Percentiles rank a stretch among this genome's conserved stretches.
phyloP scores from a whole-genome alignment of 2,797 vertebrate genomes.

The Protonibea diacanthus region DNA sequence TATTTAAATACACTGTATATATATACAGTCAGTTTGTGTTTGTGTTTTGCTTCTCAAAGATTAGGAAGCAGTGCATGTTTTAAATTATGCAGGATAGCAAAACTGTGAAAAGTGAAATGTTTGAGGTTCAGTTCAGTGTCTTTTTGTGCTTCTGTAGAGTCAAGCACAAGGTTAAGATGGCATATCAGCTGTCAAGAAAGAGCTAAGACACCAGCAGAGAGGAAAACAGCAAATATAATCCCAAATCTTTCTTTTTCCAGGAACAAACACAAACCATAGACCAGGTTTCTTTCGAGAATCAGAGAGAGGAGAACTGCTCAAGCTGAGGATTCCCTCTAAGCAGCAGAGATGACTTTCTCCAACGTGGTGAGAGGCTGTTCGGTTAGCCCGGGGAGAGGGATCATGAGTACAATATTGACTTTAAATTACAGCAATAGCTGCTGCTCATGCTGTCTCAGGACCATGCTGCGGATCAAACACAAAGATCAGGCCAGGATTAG shows the following conservation, averaged over 20 bases:
- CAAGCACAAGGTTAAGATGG: not conserved
- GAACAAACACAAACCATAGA: conserved; percentile 51
- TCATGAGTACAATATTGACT: conserved; percentile 87
- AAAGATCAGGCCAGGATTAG: conserved; percentile 89
- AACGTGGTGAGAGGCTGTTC: conserved; percentile 65
- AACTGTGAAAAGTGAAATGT: not conserved
- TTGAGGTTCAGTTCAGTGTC: not conserved
- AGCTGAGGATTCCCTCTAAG: conserved; percentile 79
- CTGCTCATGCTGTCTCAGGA: conserved; percentile 86
- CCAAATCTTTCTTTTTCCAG: conserved; percentile 37
- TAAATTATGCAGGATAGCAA: not conserved
- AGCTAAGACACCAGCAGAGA: conserved; percentile 28
- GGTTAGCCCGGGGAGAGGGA: conserved; percentile 81
- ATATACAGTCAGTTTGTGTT: conserved; percentile 27
- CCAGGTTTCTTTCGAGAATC: conserved; percentile 52
- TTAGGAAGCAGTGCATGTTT: not conserved
- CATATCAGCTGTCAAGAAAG: conserved; percentile 38
- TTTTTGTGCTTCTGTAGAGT: conserved; percentile 14
- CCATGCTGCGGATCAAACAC: conserved; percentile 87
- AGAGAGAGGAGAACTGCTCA: conserved; percentile 52
- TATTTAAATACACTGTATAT: conserved; percentile 4
- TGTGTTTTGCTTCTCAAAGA: conserved; percentile 26
- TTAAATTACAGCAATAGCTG: conserved; percentile 87
- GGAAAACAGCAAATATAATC: conserved; percentile 47
- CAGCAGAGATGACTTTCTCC: conserved; percentile 72